Evolutionary conservation across 2,797 vertebrate species (phyloP), one percentile per base, ranked within the genome.

Genomic region (Gila robusta): DNA sequence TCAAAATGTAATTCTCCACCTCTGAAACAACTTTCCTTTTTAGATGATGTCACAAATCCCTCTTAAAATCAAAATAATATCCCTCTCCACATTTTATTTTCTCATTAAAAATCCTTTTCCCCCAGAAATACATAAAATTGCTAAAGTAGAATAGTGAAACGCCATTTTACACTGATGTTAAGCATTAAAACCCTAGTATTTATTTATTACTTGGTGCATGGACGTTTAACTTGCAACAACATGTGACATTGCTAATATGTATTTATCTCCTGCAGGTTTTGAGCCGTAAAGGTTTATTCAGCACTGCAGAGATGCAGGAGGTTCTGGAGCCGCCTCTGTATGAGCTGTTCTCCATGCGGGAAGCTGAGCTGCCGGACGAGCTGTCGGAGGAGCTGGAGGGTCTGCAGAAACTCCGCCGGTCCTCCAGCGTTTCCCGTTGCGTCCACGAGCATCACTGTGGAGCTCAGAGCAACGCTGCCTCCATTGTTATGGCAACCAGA

Each of bases 381-480:
- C 91, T 98, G 82, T 96, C 97, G 1, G 97, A 98, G 86, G 98
- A 98, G 83, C 94, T 98, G 32, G 97, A 97, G 88, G 96, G 93
- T 90, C 95, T 97, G 62, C 97, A 97, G 91, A 96, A 97, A n/a
- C 93, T 96, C 85, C 95, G 97, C 54, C 96, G 96, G 17, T 96
- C 96, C 4, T 97, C 98, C 0, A 94, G 95, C 0, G 91, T 96
- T 47, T 98, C 97, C 0, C 95, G 97, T n/a, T 99, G 98, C 93
- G 92, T 98, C 73, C 97, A 97, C 0, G 98, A 98, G 91, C 98
- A 99, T 82, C 98, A 99, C 94, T 98, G 98, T 87, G 98, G 98
- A 2, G 96, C 97, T 0, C 96, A 97, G 83, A 93, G 94, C 4
- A 95, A 96, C 39, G 87, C 91, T 92, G 96, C 94, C 96, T 96